Evolutionary conservation across 2,113 vertebrate species (phyloP).

Genomic region (Pelvicachromis taeniatus): DNA sequence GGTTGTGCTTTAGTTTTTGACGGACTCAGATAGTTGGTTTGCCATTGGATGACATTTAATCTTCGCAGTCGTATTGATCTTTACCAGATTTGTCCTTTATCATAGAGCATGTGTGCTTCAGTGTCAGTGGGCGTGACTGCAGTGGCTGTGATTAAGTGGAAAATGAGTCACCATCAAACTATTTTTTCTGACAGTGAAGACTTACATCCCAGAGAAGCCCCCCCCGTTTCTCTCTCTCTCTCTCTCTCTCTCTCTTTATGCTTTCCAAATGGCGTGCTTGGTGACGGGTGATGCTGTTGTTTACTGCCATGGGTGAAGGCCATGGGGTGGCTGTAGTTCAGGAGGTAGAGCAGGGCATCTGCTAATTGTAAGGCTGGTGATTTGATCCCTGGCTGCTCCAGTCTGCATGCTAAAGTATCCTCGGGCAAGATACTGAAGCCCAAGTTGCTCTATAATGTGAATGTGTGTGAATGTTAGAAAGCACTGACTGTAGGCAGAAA

Average conservation of each 20-base stretch:
- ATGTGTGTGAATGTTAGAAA: not conserved
- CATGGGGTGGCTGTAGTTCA: not conserved
- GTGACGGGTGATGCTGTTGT: not conserved
- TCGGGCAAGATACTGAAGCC: not conserved
- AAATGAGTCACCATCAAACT: not conserved
- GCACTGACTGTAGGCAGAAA: too few species aligned
- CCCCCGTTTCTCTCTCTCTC: too few species aligned
- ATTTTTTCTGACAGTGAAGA: not conserved
- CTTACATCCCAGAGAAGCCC: rapidly evolving
- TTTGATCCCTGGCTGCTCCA: not conserved
- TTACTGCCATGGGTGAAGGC: not conserved
- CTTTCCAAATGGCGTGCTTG: not conserved
- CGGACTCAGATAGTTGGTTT: not conserved
- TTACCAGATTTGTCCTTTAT: not conserved
- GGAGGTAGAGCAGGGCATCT: not conserved
- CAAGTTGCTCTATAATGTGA: not conserved
- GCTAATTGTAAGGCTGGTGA: not conserved
- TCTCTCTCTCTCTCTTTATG: not conserved
- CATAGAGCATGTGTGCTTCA: not conserved
- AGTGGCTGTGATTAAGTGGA: not conserved
- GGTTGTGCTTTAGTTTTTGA: not conserved
- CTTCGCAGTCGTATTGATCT: not conserved
- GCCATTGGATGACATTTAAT: not conserved
- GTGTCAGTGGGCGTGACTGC: not conserved
- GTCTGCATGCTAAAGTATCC: not conserved